Evolutionary conservation across 2,888 invertebrate genomes (phyloP).

Genomic region (Geotrupes spiniger): DNA sequence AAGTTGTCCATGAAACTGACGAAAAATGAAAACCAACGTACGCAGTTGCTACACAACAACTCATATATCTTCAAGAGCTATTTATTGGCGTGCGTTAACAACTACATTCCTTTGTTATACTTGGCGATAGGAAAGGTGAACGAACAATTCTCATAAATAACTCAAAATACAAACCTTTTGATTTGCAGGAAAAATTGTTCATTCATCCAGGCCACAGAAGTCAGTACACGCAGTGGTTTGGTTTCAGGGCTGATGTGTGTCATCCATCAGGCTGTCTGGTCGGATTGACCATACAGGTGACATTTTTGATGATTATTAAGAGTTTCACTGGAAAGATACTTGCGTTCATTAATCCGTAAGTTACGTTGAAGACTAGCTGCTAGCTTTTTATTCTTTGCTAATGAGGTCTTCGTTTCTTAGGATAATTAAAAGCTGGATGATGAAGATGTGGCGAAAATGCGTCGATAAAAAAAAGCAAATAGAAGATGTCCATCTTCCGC

Average conservation of each 20-base stretch:
- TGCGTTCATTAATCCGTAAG: conserved; percentile 4
- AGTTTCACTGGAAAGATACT: conserved; percentile 6
- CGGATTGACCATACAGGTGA: conserved; percentile 15
- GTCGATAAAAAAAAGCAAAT: conserved; percentile 20
- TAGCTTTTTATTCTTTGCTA: too few relatives aligned
- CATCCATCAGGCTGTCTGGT: conserved; percentile 20
- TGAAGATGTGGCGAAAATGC: background rate
- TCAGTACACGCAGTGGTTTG: background rate
- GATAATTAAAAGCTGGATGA: background rate
- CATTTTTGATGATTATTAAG: conserved; percentile 8
- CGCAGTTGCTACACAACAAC: conserved; percentile 25
- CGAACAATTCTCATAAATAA: too few relatives aligned
- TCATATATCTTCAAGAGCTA: conserved; percentile 25
- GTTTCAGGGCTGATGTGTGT: conserved; percentile 12
- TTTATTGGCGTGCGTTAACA: conserved; percentile 23
- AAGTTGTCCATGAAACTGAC: conserved; percentile 39
- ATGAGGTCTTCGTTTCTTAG: too few relatives aligned
- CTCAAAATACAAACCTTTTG: background rate
- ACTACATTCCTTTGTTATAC: conserved; percentile 23
- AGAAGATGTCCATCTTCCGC: conserved; percentile 28
- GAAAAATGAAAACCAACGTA: conserved; percentile 43
- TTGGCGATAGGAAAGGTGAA: conserved; percentile 27
- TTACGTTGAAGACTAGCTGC: too few relatives aligned
- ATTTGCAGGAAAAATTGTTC: conserved; percentile 13
- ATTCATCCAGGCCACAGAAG: background rate